Evolutionary conservation across 2,113 vertebrate species (phyloP).

Genomic region (Hydrochoerus hydrochaeris): DNA sequence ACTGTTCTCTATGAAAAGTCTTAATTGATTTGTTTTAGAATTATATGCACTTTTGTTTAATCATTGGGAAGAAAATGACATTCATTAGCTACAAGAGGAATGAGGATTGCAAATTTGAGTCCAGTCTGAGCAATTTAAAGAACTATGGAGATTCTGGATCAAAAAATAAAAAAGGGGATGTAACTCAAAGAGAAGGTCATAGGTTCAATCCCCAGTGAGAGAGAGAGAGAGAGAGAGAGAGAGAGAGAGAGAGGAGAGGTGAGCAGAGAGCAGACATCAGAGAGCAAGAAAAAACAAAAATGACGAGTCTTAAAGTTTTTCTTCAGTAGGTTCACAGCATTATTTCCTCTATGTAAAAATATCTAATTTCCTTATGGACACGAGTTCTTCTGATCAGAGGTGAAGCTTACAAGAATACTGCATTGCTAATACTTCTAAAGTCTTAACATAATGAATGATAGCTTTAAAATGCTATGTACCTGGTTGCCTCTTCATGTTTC

Average conservation of each 20-base stretch:
- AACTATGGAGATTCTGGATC: neutral
- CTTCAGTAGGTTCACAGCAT: neutral
- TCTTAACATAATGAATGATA: neutral
- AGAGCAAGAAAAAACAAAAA: neutral
- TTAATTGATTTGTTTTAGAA: slow-evolving; percentile 34
- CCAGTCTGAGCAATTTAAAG: neutral
- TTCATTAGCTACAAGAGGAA: neutral
- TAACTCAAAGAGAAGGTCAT: neutral
- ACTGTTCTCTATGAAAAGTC: neutral
- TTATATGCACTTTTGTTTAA: neutral
- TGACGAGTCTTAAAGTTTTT: neutral
- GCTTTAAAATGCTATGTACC: neutral
- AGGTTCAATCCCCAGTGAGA: too few species aligned
- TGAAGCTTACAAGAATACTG: neutral
- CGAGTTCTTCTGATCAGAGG: neutral
- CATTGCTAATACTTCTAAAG: neutral
- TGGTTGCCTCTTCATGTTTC: neutral
- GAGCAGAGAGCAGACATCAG: neutral
- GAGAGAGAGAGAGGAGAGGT: neutral
- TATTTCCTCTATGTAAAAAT: neutral
- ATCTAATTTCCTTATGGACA: neutral
- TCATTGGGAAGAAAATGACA: neutral
- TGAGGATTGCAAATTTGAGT: neutral
- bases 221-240: neutral
- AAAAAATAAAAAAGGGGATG: neutral